Base-by-base conservation (phyloP, 2,797 vertebrate genomes). In the Champsocephalus gunnari region DNA sequence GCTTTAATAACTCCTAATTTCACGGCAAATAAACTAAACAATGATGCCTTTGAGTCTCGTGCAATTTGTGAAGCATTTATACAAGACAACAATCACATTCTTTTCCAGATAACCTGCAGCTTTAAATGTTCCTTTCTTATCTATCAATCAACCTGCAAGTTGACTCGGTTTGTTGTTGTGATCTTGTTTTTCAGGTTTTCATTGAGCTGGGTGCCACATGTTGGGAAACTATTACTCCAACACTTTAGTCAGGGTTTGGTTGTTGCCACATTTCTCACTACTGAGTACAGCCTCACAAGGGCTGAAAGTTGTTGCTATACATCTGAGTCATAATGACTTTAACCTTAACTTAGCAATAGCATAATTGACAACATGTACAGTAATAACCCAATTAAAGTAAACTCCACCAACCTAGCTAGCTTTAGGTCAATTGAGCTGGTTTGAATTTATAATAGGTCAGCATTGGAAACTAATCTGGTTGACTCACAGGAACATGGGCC, bases 1-100 rank as follows among this genome's bases (percentile, higher is more conserved):
- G 57, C 75, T 74, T 62, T 94, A 94, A 94, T 89, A 87, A 87
- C 87, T 63, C 74, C 87, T 93, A 91, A 93, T 94, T 93, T 95
- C 89, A 93, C 61, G 92, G 91, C 82, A 91, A 92, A 94, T 91
- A 87, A 87, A 92, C 83, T 73, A 80, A 84, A 92, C 90, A 88
- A 83, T 44, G 83, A 83, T 90, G 85, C 81, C 91, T 92, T 93
- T 92, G 85, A 92, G 91, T 92, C 84, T 69, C 73, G 80, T 86
- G 81, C 75, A 79, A 84, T 90, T 93, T 87, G 77, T 48, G 50
- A 81, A 71, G 73, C 70, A 0, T 28, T 38, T 44, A 71, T 59
- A 60, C 53, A 4, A 82, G 85, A 88, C 82, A 87, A 83, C 1
- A 82, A 83, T 81, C 86, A 38, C 85, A 84, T 91, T 94, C 89